Evolutionary conservation across 2,888 invertebrate species (phyloP).

Genomic region (Gonocerus acuteangulatus): DNA sequence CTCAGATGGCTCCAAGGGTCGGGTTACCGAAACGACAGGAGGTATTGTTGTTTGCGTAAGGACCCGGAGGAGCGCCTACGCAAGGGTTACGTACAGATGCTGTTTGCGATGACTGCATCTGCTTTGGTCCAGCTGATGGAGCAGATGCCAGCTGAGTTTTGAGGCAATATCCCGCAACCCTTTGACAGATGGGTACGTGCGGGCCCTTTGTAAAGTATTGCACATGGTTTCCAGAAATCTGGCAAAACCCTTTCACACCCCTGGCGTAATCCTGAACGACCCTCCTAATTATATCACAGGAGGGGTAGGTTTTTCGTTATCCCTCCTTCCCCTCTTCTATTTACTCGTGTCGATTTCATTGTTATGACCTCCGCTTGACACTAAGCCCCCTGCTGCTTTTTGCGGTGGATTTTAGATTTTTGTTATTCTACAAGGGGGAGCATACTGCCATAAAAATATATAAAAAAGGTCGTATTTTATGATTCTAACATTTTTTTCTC

Average conservation of each 20-base stretch:
- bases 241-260: slow-evolving; percentile 28
- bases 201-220: neutral
- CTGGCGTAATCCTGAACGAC: slow-evolving; percentile 1
- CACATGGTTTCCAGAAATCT: slow-evolving; percentile 29
- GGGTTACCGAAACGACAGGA: too few species aligned
- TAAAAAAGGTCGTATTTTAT: slow-evolving; percentile 15
- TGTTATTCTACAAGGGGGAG: slow-evolving; percentile 1
- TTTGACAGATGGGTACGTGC: slow-evolving; percentile 28
- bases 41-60: slow-evolving; percentile 17
- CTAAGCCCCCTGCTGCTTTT: slow-evolving; percentile 10
- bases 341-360: slow-evolving; percentile 31
- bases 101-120: slow-evolving; percentile 22
- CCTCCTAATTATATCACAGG: slow-evolving; percentile 22
- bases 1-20: too few species aligned
- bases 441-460: neutral
- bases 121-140: slow-evolving; percentile 1
- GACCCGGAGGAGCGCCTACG: neutral
- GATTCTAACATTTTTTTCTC: slow-evolving; percentile 12
- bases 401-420: slow-evolving; percentile 22
- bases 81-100: slow-evolving; percentile 25
- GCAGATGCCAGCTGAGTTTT: slow-evolving; percentile 18
- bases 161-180: slow-evolving; percentile 22
- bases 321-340: slow-evolving; percentile 2
- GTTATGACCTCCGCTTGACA: slow-evolving; percentile 33
- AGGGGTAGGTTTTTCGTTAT: neutral